phyloP scores from a whole-genome alignment of 2,888 invertebrate genomes.

The Ramazzottius varieornatus region DNA sequence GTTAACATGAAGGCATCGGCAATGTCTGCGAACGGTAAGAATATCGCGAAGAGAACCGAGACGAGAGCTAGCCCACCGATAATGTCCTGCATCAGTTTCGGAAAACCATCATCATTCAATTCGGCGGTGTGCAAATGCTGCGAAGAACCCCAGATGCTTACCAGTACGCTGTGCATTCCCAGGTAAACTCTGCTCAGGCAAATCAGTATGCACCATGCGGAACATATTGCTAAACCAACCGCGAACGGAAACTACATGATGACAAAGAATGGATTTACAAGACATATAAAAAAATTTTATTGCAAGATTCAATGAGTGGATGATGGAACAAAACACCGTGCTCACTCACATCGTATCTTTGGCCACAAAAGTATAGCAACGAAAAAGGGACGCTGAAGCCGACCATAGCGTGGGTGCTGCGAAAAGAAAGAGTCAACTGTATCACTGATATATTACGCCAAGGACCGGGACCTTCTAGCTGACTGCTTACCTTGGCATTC shows the following conservation, averaged over 20 bases:
- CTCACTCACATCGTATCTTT: slow-evolving; percentile 40
- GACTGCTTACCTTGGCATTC: neutral
- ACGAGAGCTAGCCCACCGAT: slow-evolving; percentile 47
- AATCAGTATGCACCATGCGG: slow-evolving; percentile 40
- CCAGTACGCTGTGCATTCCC: slow-evolving; percentile 73
- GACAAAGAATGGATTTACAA: slow-evolving; percentile 12
- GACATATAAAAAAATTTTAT: no score
- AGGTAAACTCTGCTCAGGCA: slow-evolving; percentile 61
- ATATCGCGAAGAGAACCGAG: slow-evolving; percentile 36
- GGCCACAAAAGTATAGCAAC: slow-evolving; percentile 47
- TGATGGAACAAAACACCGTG: no score
- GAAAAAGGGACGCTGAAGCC: slow-evolving; percentile 64
- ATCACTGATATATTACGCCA: no score
- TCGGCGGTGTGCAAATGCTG: no score
- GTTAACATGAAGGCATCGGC: slow-evolving; percentile 45
- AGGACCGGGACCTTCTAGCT: neutral
- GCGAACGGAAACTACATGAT: slow-evolving; percentile 25
- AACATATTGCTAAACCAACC: slow-evolving; percentile 24
- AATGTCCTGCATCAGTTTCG: slow-evolving; percentile 44
- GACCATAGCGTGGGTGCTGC: slow-evolving; percentile 61
- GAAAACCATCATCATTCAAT: no score
- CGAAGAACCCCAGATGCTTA: no score
- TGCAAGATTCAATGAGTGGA: no score
- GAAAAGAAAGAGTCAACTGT: no score
- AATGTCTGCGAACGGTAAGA: slow-evolving; percentile 45